Conservation (phyloP, 64 coral and sea anemone genomes). For the Platygyra sinensis region DNA sequence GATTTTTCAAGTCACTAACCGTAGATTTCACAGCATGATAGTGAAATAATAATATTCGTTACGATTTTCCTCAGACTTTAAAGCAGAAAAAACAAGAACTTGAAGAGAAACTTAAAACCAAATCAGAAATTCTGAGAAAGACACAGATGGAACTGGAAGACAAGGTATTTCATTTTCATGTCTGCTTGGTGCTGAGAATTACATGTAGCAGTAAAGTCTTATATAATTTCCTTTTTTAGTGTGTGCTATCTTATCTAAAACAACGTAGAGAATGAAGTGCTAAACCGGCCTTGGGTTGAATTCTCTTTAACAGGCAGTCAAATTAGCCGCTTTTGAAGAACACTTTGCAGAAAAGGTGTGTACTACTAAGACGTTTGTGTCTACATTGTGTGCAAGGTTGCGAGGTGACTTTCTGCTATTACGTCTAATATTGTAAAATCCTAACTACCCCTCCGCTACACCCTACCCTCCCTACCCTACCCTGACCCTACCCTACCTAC, state of each 20-base stretch:
- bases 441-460: not conserved
- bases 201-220: not conserved
- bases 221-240: not conserved
- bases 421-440: no score
- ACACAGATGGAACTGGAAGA: conserved; percentile 76
- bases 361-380: no score
- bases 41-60: no score
- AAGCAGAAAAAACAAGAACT: conserved; percentile 66
- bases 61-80: conserved; percentile 19
- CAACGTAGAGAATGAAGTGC: no score
- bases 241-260: not conserved
- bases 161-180: conserved; percentile 42
- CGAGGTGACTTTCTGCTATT: no score
- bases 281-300: no score
- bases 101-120: conserved; percentile 70
- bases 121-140: conserved; percentile 72
- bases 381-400: no score
- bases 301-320: conserved; percentile 57
- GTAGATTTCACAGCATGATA: no score
- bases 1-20: no score
- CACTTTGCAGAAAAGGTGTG: conserved; percentile 88
- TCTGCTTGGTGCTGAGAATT: not conserved
- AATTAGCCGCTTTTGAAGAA: conserved; percentile 78
- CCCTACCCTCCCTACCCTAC: not conserved
- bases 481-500: no score